Evolutionary conservation across 1,140 invertebrate species (phyloP).

Genomic region (Spodoptera frugiperda): DNA sequence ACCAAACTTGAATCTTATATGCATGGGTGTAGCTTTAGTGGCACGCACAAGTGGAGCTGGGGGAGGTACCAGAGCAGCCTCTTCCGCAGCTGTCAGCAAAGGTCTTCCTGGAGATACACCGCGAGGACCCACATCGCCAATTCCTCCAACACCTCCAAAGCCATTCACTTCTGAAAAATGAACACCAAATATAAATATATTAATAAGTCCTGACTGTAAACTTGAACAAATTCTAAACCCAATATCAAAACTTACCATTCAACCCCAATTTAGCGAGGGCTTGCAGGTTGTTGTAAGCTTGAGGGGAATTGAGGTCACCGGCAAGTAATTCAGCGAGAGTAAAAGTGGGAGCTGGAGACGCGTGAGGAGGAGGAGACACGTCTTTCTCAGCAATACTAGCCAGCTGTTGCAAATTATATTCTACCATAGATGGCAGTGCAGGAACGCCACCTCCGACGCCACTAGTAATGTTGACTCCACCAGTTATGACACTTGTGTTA

Average conservation of each 20-base stretch:
- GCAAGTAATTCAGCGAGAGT: constrained; percentile 91
- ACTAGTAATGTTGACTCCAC: constrained; percentile 73
- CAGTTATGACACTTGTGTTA: constrained; percentile 67
- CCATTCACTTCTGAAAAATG: constrained; percentile 79
- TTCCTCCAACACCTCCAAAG: constrained; percentile 74
- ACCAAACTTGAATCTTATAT: constrained; percentile 97
- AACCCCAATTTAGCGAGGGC: constrained; percentile 94
- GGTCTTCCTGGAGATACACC: constrained; percentile 85
- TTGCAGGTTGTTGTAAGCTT: constrained; percentile 94
- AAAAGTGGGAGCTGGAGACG: constrained; percentile 89
- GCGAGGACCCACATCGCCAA: constrained; percentile 73
- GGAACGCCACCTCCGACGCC: constrained; percentile 75
- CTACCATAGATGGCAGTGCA: constrained; percentile 90
- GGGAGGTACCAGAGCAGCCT: constrained; percentile 80
- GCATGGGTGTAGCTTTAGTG: constrained; percentile 93
- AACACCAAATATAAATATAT: constrained; percentile 1
- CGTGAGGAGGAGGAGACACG: constrained; percentile 86
- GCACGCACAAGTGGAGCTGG: constrained; percentile 86
- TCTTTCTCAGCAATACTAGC: constrained; percentile 91
- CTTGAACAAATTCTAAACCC: too few species aligned
- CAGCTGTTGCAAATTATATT: constrained; percentile 93
- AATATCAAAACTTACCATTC: constrained; percentile 86
- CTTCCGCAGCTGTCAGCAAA: constrained; percentile 77
- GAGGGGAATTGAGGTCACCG: constrained; percentile 90
- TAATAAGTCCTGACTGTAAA: too few species aligned